A percentile compares a stretch with the other conserved stretches of the same genome.
Evolutionary conservation across 2,797 vertebrate species (phyloP).

Genomic region (Lithobates sylvaticus): DNA sequence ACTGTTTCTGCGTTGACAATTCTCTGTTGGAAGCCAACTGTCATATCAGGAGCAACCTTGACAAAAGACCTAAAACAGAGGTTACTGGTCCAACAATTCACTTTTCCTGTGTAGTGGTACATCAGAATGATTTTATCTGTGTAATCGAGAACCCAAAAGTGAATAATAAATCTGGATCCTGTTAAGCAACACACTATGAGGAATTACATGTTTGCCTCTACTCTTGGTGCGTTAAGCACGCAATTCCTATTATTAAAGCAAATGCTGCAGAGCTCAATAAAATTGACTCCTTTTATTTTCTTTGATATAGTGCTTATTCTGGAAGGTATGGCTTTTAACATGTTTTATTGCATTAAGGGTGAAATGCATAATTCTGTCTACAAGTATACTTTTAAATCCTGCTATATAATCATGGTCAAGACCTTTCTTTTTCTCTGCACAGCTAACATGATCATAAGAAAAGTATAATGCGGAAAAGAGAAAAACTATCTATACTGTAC

Average conservation of each 20-base stretch:
- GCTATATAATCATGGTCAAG: constrained; percentile 39
- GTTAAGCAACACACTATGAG: constrained; percentile 56
- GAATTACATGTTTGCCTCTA: constrained; percentile 49
- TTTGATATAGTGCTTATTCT: constrained; percentile 52
- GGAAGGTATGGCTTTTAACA: constrained; percentile 54
- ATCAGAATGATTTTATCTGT: constrained; percentile 36
- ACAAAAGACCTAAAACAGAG: neutral
- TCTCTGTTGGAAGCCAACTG: neutral
- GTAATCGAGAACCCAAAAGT: constrained; percentile 6
- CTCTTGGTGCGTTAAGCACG: constrained; percentile 57
- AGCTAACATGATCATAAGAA: constrained; percentile 6
- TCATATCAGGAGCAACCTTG: constrained; percentile 10
- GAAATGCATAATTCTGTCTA: constrained; percentile 51
- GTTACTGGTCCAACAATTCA: constrained; percentile 12
- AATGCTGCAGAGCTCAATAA: constrained; percentile 54
- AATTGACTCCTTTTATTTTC: constrained; percentile 53
- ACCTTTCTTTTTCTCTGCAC: constrained; percentile 12
- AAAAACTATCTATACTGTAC: neutral
- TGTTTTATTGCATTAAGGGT: constrained; percentile 48
- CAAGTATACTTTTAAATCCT: constrained; percentile 43
- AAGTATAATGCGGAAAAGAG: neutral
- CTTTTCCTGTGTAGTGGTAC: constrained; percentile 11
- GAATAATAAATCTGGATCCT: constrained; percentile 59
- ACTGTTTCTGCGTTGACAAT: neutral
- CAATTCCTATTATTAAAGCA: constrained; percentile 56